Evolutionary conservation across 2,113 vertebrate species (phyloP).

Genomic region (Pseudolaguvia tuberculata): DNA sequence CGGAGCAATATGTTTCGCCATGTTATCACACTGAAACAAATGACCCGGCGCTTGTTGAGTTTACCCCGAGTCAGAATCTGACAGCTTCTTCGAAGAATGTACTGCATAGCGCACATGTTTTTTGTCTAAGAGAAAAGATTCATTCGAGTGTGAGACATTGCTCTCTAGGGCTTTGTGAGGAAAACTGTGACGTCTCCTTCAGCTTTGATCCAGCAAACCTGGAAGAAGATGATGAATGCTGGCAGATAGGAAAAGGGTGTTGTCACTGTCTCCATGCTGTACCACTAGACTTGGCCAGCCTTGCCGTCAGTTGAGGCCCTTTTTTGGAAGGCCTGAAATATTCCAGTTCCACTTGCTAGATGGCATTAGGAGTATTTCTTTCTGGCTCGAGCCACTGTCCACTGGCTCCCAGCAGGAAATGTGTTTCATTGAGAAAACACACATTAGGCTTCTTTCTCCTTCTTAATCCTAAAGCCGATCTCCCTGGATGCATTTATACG

Average conservation of each 20-base stretch:
- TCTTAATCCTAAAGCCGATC: slow-evolving; percentile 22
- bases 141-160: background rate
- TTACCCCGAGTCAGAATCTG: background rate
- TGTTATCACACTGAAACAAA: slow-evolving; percentile 13
- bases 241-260: slow-evolving; percentile 34
- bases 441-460: slow-evolving; percentile 15
- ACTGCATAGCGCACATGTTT: background rate
- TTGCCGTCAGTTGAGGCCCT: slow-evolving; percentile 26
- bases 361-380: slow-evolving; percentile 26
- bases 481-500: slow-evolving; percentile 38
- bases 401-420: slow-evolving; percentile 22
- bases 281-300: slow-evolving; percentile 13
- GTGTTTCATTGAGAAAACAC: slow-evolving; percentile 33
- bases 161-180: slow-evolving; percentile 22
- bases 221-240: slow-evolving; percentile 34
- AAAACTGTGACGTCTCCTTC: slow-evolving; percentile 13
- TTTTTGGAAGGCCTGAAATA: slow-evolving; percentile 32
- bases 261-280: slow-evolving; percentile 31
- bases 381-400: slow-evolving; percentile 21
- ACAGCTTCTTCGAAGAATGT: background rate
- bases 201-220: slow-evolving; percentile 31
- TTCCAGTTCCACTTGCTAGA: slow-evolving; percentile 34
- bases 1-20: slow-evolving; percentile 23
- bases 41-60: slow-evolving; percentile 15
- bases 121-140: slow-evolving; percentile 3